A percentile compares a stretch with the other conserved stretches of the same genome.
Evolutionary conservation across 2,797 vertebrate species (phyloP).

Genomic region (Neosilurus hyrtlii): DNA sequence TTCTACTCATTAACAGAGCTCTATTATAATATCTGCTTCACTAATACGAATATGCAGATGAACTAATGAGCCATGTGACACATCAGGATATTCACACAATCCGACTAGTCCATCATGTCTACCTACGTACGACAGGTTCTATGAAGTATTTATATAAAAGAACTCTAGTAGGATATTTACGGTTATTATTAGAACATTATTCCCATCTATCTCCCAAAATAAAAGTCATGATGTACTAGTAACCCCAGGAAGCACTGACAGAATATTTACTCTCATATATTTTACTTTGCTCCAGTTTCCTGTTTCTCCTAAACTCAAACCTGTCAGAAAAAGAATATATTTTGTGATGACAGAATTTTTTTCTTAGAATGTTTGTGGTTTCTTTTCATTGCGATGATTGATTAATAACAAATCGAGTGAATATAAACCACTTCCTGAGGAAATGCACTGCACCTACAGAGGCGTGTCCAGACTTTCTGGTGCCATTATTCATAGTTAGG

Average conservation of each 20-base stretch:
- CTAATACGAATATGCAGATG: background rate
- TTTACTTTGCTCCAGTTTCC: background rate
- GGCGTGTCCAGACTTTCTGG: background rate
- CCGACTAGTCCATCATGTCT: background rate
- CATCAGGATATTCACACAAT: background rate
- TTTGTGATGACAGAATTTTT: background rate
- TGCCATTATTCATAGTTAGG: background rate
- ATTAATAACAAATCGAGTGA: too few species aligned
- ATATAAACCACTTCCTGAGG: background rate
- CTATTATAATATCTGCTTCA: background rate
- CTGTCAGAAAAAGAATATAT: background rate
- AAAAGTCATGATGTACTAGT: background rate
- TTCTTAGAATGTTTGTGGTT: too few species aligned
- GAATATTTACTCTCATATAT: background rate
- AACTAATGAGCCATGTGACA: background rate
- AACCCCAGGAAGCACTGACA: background rate
- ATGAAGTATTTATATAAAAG: background rate
- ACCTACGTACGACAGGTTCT: background rate
- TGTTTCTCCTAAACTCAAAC: too few species aligned
- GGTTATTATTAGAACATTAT: background rate
- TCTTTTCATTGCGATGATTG: background rate
- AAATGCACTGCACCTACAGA: background rate
- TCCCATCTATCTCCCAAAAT: background rate
- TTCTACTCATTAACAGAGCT: background rate
- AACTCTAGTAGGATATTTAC: background rate